Percentiles rank a stretch among this genome's conserved stretches.
phyloP scores from a whole-genome alignment of 1,140 invertebrate species.

The Bactericera cockerelli region DNA sequence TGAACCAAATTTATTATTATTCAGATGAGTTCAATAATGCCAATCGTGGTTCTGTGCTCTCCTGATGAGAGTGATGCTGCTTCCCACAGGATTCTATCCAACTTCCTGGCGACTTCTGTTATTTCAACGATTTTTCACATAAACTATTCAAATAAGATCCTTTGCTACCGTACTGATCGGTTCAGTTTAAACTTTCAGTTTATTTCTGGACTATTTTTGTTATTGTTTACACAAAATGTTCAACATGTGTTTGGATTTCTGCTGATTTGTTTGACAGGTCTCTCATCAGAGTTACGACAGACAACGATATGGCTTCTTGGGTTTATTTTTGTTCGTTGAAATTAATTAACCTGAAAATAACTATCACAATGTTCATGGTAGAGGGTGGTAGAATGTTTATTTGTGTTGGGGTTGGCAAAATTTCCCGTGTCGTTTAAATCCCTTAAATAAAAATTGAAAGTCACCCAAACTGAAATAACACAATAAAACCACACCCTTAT shows the following conservation, averaged over 20 bases:
- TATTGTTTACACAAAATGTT: no score
- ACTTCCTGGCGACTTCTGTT: no score
- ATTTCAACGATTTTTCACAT: no score
- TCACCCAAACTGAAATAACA: slow-evolving; percentile 40
- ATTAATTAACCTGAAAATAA: neutral
- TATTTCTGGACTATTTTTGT: no score
- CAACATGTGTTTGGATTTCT: no score
- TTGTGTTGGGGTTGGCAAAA: slow-evolving; percentile 92
- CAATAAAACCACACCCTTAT: slow-evolving; percentile 15
- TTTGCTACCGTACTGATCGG: no score
- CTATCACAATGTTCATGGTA: slow-evolving; percentile 5
- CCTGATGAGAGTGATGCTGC: neutral
- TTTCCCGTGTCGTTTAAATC: slow-evolving; percentile 89
- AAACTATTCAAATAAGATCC: no score
- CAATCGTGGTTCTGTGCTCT: slow-evolving; percentile 5
- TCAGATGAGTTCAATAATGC: neutral
- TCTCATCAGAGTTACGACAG: no score
- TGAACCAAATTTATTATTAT: no score
- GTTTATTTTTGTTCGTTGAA: neutral
- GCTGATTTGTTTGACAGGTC: no score
- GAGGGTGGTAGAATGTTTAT: slow-evolving; percentile 37
- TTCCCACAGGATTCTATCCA: no score
- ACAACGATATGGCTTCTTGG: neutral
- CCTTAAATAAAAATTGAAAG: slow-evolving; percentile 75
- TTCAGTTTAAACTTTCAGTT: no score